Evolutionary conservation across 2,113 vertebrate genomes (phyloP).

Genomic region (Okapia johnstoni): DNA sequence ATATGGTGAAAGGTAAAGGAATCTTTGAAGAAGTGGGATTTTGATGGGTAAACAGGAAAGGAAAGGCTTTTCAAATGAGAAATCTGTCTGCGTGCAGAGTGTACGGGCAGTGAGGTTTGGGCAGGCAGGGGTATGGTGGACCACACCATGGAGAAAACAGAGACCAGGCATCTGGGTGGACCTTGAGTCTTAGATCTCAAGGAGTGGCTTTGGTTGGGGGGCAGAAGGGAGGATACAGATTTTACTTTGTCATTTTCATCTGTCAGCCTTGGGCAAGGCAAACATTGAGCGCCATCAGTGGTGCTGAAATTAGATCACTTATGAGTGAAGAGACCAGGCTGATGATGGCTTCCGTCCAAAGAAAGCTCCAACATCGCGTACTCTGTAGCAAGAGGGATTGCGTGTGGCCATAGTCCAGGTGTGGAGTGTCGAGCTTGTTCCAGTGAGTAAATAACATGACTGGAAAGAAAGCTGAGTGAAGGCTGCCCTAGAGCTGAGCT

Average conservation of each 20-base stretch:
- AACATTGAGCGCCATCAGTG: neutral
- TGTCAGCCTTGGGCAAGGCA: neutral
- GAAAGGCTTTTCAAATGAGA: neutral
- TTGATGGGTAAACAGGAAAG: neutral
- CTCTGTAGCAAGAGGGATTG: neutral
- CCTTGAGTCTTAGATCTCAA: neutral
- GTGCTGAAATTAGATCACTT: neutral
- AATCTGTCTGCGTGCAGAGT: neutral
- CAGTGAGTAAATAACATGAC: neutral
- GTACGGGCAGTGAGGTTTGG: neutral
- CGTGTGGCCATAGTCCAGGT: neutral
- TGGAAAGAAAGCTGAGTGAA: neutral
- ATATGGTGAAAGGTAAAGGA: neutral
- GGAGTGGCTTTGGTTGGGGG: neutral
- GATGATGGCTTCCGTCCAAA: neutral
- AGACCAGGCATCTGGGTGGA: fast-evolving
- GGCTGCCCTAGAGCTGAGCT: neutral
- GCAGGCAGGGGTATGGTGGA: neutral
- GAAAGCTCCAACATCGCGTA: neutral
- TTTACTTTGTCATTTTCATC: neutral
- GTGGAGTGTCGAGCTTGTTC: neutral
- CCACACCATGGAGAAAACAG: fast-evolving
- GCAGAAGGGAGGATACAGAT: neutral
- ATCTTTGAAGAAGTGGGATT: neutral
- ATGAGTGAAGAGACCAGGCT: neutral